Conservation (phyloP, 2,797 vertebrate genomes). For the Peromyscus eremicus region DNA sequence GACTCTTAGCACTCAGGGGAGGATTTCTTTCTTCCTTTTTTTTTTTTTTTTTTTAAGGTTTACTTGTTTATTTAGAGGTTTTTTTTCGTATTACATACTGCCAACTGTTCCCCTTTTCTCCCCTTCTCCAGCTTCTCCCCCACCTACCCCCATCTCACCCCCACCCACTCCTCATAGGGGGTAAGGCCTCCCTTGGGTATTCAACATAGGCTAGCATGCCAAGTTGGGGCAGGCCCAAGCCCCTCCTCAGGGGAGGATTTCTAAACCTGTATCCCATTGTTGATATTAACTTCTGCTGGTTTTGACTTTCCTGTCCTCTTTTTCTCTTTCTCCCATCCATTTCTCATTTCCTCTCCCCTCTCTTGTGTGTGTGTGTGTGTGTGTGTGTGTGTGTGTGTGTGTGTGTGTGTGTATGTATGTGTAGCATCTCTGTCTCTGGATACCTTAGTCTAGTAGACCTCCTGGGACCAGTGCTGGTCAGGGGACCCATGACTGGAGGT, state of each 20-base stretch:
- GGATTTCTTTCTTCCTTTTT: background rate
- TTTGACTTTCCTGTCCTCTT: background rate
- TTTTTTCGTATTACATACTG: too few relatives aligned
- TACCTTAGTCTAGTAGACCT: background rate
- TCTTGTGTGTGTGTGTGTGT: background rate
- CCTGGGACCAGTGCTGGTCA: too few relatives aligned
- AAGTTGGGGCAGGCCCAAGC: too few relatives aligned
- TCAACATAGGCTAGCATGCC: too few relatives aligned
- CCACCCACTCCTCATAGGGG: too few relatives aligned
- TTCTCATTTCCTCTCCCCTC: background rate
- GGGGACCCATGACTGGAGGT: background rate
- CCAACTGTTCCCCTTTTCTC: too few relatives aligned
- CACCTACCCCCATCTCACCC: too few relatives aligned
- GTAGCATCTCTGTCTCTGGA: background rate
- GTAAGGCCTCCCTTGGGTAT: too few relatives aligned
- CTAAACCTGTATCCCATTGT: accelerated
- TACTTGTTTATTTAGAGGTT: too few relatives aligned
- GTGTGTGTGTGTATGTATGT: background rate
- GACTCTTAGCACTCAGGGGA: background rate
- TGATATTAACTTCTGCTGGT: too few relatives aligned
- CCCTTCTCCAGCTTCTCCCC: too few relatives aligned
- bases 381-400: background rate
- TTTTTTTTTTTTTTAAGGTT: too few relatives aligned
- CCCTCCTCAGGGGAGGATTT: background rate
- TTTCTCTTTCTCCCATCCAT: accelerated